Conservation (phyloP, 2,888 invertebrate species). For the Nasonovia ribisnigri region DNA sequence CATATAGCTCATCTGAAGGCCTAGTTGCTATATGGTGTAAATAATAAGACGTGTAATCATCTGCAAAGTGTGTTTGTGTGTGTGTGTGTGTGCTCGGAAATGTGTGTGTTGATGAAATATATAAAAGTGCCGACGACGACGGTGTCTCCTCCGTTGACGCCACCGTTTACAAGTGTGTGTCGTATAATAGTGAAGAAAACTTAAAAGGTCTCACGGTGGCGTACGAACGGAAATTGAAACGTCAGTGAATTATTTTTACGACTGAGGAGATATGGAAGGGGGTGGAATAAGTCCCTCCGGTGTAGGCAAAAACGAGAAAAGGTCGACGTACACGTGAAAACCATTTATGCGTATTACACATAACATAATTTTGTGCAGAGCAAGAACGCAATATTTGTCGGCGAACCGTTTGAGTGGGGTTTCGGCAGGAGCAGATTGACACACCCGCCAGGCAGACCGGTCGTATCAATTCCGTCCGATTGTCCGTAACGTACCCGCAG, state of each 20-base stretch:
- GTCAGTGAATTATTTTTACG: conserved; percentile 33
- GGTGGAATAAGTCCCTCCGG: not conserved
- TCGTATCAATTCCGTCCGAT: not conserved
- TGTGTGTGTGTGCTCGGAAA: not conserved
- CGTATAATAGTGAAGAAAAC: not conserved
- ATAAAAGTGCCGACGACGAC: not conserved
- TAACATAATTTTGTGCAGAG: not conserved
- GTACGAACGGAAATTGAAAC: conserved; percentile 35
- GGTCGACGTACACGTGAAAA: conserved; percentile 16
- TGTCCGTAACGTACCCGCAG: not conserved
- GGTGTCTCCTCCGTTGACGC: not conserved
- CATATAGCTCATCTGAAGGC: not conserved
- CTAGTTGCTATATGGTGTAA: not conserved
- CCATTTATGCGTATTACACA: not conserved
- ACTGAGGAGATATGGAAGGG: not conserved
- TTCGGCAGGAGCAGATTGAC: not conserved
- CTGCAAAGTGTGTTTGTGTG: not conserved
- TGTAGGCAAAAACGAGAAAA: not conserved
- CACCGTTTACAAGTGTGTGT: not conserved
- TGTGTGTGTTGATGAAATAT: not conserved
- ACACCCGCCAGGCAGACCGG: not conserved
- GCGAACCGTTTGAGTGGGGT: not conserved
- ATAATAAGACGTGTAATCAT: not conserved
- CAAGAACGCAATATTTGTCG: not conserved
- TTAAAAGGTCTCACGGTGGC: not conserved